These are phyloP conservation scores for Pyrocephalus nanus DNA, from an alignment of 2,797 vertebrate genomes.

Conservation along the genomic window DNA sequence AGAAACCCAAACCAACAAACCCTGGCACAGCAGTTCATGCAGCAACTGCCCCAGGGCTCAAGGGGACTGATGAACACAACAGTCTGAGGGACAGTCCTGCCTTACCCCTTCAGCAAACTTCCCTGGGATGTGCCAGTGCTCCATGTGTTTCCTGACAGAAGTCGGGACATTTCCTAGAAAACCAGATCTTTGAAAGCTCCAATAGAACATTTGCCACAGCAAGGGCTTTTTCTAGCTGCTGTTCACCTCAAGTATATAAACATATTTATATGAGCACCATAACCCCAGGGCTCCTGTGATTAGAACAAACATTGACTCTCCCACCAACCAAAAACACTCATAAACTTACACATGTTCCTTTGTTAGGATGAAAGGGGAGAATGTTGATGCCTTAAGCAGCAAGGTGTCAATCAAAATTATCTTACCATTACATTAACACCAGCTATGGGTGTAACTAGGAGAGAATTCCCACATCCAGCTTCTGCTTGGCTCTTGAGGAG, in stretches of 20 bases:
- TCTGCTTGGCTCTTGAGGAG: neutral
- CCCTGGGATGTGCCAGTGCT: neutral
- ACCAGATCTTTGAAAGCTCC: neutral
- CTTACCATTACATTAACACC: neutral
- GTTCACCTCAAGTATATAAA: neutral
- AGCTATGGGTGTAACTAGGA: neutral
- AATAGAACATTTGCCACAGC: neutral
- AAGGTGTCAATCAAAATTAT: neutral
- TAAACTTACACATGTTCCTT: neutral
- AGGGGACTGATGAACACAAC: neutral
- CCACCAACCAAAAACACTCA: neutral
- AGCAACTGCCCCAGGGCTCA: neutral
- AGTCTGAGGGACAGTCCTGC: neutral
- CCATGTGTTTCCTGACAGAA: neutral
- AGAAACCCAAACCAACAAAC: neutral
- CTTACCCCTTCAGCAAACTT: neutral
- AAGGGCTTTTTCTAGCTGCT: neutral
- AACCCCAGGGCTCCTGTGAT: neutral
- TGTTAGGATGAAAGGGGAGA: neutral
- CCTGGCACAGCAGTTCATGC: rapidly evolving
- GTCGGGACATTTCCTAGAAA: neutral
- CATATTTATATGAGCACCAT: neutral
- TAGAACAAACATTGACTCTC: neutral
- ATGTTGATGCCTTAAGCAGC: neutral
- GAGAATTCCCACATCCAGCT: neutral